Conservation (phyloP, 2,113 vertebrate genomes). For the Urocolius indicus region DNA sequence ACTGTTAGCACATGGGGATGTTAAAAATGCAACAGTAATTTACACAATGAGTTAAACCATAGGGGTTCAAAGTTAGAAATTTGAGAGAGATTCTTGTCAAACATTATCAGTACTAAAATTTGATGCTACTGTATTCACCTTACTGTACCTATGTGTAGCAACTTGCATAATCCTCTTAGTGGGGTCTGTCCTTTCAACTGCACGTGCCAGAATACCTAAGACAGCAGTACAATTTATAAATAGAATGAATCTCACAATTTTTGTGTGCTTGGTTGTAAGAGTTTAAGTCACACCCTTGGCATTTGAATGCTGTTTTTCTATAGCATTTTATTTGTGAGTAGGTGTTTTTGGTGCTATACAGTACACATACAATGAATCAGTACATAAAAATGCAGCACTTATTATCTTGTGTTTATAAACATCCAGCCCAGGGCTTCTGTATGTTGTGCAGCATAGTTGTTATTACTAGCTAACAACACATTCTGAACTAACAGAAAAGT, state of each 20-base stretch:
- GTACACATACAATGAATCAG: constrained; percentile 17
- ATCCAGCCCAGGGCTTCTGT: background rate
- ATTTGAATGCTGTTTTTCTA: background rate
- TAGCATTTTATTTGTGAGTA: background rate
- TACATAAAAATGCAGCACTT: constrained; percentile 38
- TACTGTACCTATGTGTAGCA: background rate
- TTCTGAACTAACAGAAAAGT: background rate
- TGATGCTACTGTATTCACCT: background rate
- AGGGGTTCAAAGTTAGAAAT: background rate
- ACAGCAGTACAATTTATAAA: background rate
- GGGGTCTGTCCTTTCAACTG: background rate
- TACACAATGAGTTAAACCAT: background rate
- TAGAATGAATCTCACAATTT: background rate
- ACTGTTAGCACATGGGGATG: background rate
- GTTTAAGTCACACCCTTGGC: background rate
- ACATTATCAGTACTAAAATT: background rate
- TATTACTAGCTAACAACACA: background rate
- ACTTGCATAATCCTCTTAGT: background rate
- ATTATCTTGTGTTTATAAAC: constrained; percentile 50
- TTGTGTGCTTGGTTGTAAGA: background rate
- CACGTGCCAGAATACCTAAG: background rate
- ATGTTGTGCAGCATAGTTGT: background rate
- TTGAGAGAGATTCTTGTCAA: background rate
- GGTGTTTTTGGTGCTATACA: background rate
- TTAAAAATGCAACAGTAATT: background rate